Evolutionary conservation across 1,140 invertebrate genomes (phyloP), one percentile per base, ranked within the genome.

Genomic region (Pachyrhynchus sulphureomaculatus): DNA sequence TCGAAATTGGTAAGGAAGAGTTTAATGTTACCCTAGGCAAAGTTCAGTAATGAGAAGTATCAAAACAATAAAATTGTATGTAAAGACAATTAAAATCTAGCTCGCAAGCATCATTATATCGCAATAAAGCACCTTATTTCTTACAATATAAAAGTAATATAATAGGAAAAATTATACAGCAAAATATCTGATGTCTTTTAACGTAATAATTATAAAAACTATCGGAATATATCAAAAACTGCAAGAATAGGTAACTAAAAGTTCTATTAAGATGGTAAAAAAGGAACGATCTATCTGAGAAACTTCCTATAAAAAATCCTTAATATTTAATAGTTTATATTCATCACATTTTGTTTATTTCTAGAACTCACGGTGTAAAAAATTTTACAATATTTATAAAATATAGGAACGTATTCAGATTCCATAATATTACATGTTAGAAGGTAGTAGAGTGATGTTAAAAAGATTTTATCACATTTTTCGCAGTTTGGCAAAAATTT

Each of bases 381-480:
- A 26, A 26, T 26, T 4, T 26, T 26, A 26, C 24, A 33, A 33
- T 12, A 33, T 33, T 26, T 26, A 26, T 26, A 33, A 5, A 39
- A 39, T n/a, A 39, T 9, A 39, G 9, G 4, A n/a, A 39, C 15
- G 15, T 9, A 15, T n/a, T n/a, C 36, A 39, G 36, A 33, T 33
- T 33, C 12, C 29, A 6, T 39, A 9, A n/a, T 39, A n/a, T n/a
- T n/a, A n/a, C n/a, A 4, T 26, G 24, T 26, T 26, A 26, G 3
- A 26, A 8, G 24, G 24, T 26, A 26, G 15, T 45, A 26, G 12
- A 21, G 10, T 48, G 26, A 48, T 32, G 45, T 29, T 26, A 1
- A 21, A 48, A 32, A 24, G 23, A 45, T 23, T 45, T 45, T 45
- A 45, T 45, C 42, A 45, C 42, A 45, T 23, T 45, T 45, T 9